Conservation (phyloP, 2,888 invertebrate species). For the Rosalia funebris region DNA sequence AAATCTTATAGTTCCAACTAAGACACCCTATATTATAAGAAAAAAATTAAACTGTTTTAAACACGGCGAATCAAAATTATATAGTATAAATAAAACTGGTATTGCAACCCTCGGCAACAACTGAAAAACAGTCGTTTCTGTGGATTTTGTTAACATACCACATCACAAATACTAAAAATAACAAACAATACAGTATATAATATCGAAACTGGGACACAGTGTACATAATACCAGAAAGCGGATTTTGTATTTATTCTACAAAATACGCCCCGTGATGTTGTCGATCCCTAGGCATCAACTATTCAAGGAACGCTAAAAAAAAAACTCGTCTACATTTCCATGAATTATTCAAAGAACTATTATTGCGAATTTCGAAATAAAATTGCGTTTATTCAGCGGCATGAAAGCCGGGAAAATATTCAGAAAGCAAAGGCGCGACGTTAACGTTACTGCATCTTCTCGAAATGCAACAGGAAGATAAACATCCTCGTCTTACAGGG, state of each 20-base stretch:
- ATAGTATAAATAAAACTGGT: too few species aligned
- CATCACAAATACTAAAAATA: too few species aligned
- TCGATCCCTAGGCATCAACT: background rate
- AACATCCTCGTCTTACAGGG: background rate
- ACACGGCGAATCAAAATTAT: too few species aligned
- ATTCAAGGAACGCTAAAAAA: background rate
- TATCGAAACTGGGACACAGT: background rate
- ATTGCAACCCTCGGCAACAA: too few species aligned
- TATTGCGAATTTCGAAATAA: conserved; percentile 13
- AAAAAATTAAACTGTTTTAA: too few species aligned
- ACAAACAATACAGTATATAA: background rate
- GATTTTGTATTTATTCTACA: background rate
- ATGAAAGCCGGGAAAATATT: conserved; percentile 8
- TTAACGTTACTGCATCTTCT: background rate
- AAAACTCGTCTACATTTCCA: background rate
- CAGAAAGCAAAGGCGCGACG: background rate
- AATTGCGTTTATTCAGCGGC: conserved; percentile 8
- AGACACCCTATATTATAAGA: too few species aligned
- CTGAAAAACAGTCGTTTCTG: too few species aligned
- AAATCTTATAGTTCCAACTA: too few species aligned
- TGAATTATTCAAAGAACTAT: conserved; percentile 17
- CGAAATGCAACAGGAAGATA: conserved; percentile 16
- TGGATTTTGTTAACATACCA: too few species aligned
- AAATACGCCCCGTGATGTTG: background rate
- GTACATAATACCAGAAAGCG: too few species aligned